Evolutionary conservation across 2,797 vertebrate species (phyloP).

Genomic region (Anabacerthia variegaticeps): DNA sequence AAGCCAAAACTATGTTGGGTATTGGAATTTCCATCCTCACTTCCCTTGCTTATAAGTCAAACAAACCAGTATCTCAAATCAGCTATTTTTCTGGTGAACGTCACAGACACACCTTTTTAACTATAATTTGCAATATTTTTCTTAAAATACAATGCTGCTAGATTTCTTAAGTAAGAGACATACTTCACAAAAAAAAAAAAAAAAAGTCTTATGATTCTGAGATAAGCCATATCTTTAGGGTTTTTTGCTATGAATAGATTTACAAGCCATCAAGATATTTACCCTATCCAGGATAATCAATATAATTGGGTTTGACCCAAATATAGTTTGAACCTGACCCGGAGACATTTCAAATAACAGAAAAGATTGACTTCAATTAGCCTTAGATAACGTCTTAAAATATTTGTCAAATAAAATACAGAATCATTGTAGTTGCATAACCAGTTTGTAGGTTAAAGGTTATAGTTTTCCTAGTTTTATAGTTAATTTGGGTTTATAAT

Average conservation of each 20-base stretch:
- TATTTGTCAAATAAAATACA: conserved; percentile 20
- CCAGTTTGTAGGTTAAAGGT: neutral
- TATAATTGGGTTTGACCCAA: conserved; percentile 41
- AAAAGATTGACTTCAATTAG: conserved; percentile 30
- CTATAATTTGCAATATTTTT: neutral
- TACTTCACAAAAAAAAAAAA: neutral
- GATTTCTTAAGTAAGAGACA: neutral
- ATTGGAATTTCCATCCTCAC: neutral
- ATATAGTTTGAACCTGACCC: neutral
- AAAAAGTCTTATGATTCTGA: neutral
- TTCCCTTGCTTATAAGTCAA: neutral
- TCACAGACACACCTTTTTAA: neutral
- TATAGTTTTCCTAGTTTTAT: neutral
- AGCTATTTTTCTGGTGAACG: neutral
- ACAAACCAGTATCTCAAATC: neutral
- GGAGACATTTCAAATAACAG: neutral
- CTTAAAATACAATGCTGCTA: neutral
- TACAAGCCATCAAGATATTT: conserved; percentile 9
- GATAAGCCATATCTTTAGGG: neutral
- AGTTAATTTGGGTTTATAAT: conserved; percentile 27
- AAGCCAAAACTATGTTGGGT: neutral
- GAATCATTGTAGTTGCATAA: neutral
- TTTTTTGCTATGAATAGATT: neutral
- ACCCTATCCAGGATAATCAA: neutral
- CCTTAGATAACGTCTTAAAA: conserved; percentile 20